Percentiles rank a stretch among this genome's conserved stretches.
phyloP scores from a whole-genome alignment of 2,888 invertebrate genomes.

The Augiades crinisus region DNA sequence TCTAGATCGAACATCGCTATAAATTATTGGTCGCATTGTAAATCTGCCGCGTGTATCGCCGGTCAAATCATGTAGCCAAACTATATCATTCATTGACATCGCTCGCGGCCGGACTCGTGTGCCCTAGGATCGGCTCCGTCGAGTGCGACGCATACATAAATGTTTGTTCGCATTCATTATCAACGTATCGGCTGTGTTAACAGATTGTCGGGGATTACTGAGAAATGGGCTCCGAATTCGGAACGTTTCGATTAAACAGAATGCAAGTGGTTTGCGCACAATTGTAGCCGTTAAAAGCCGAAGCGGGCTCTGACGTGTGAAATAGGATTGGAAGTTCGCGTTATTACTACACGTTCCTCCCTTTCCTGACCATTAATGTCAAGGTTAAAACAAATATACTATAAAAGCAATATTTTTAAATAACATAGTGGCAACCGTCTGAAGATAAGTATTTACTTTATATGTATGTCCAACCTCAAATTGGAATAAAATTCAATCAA shows the following conservation, averaged over 20 bases:
- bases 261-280: slow-evolving; percentile 13
- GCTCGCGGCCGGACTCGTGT: slow-evolving; percentile 34
- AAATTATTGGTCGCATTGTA: slow-evolving; percentile 76
- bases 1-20: slow-evolving; percentile 77
- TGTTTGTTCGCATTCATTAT: slow-evolving; percentile 22
- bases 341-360: no score
- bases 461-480: no score
- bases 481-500: no score
- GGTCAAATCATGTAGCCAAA: slow-evolving; percentile 70
- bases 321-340: neutral
- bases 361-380: no score
- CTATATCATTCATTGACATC: slow-evolving; percentile 61
- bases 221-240: slow-evolving; percentile 24
- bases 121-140: slow-evolving; percentile 19
- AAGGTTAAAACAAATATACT: no score
- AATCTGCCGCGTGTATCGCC: slow-evolving; percentile 74
- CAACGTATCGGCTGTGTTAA: slow-evolving; percentile 25
- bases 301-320: slow-evolving; percentile 1
- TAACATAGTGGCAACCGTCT: no score
- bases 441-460: no score
- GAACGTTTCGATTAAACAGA: slow-evolving; percentile 17
- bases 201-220: slow-evolving; percentile 27
- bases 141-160: slow-evolving; percentile 18
- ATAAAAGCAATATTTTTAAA: no score
- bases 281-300: slow-evolving; percentile 15